A percentile compares a stretch with the other conserved stretches of the same genome.
These are phyloP conservation scores for Zeuzera pyrina DNA, from an alignment of 2,888 invertebrate genomes.

Conservation along the genomic window DNA sequence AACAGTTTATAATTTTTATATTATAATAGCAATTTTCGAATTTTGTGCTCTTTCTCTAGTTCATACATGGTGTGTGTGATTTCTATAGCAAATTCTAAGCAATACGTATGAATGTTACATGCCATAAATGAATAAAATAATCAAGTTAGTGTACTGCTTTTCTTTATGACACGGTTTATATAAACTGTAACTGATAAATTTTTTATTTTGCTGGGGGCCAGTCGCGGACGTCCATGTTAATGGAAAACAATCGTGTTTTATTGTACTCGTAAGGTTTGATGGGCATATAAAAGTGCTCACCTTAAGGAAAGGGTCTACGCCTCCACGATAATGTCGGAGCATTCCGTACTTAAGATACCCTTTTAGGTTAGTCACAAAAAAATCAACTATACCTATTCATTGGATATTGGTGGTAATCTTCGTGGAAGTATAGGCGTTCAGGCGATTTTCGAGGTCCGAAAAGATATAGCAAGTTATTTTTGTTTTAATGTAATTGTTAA, in stretches of 20 bases:
- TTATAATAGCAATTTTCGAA: too few species aligned
- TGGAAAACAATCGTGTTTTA: conserved; percentile 72
- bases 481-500: background rate
- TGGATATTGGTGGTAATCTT: conserved; percentile 10
- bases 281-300: conserved; percentile 65
- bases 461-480: background rate
- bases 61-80: too few species aligned
- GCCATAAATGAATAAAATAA: too few species aligned
- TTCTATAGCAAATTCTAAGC: too few species aligned
- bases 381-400: conserved; percentile 44
- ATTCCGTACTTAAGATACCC: conserved; percentile 58
- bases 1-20: too few species aligned
- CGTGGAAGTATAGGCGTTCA: background rate
- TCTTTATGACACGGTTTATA: background rate
- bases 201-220: conserved; percentile 10
- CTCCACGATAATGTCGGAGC: conserved; percentile 57
- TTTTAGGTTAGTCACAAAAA: conserved; percentile 53
- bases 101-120: too few species aligned
- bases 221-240: conserved; percentile 46
- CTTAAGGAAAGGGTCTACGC: conserved; percentile 56
- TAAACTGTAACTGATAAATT: background rate
- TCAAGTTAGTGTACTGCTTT: background rate
- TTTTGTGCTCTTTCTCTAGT: too few species aligned
- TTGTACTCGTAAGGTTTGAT: conserved; percentile 67
- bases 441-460: background rate